These are phyloP conservation scores for Crambe crambe DNA, from an alignment of 37 sponge, comb jelly and placozoan species.

Conservation along the genomic window DNA sequence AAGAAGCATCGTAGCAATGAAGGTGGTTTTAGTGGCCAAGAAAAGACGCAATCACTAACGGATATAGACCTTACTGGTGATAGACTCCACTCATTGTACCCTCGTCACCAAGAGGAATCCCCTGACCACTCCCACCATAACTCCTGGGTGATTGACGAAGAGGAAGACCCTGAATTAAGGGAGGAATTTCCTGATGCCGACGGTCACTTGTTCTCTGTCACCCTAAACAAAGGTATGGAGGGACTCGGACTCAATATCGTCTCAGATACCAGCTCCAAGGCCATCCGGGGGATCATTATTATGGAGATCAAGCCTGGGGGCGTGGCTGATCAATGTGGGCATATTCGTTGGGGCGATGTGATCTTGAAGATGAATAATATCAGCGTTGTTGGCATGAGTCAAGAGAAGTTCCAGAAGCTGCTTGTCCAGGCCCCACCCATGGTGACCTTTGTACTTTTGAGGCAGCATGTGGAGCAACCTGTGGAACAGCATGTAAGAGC, in stretches of 20 bases:
- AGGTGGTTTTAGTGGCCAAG: background rate
- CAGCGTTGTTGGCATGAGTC: constrained; percentile 57
- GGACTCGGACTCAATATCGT: constrained; percentile 75
- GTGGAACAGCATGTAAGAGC: background rate
- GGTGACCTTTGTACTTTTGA: constrained; percentile 69
- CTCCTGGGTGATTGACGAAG: constrained; percentile 57
- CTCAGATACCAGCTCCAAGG: constrained; percentile 26
- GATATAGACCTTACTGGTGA: background rate
- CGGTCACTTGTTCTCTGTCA: constrained; percentile 66
- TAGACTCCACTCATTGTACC: background rate
- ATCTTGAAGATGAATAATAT: constrained; percentile 80
- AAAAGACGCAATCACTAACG: background rate
- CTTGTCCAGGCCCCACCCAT: constrained; percentile 44
- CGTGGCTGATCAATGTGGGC: constrained; percentile 62
- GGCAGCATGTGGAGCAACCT: constrained; percentile 24
- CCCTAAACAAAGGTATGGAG: constrained; percentile 45
- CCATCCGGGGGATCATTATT: constrained; percentile 57
- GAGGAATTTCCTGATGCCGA: constrained; percentile 59
- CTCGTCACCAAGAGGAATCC: constrained; percentile 4
- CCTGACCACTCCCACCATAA: constrained; percentile 60
- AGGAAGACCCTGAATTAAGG: constrained; percentile 47
- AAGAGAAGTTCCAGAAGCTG: constrained; percentile 50
- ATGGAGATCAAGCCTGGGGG: constrained; percentile 73
- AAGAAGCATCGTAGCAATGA: background rate
- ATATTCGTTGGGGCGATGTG: constrained; percentile 72